Conservation (phyloP, 2,113 vertebrate species). For the Isurus oxyrinchus region DNA sequence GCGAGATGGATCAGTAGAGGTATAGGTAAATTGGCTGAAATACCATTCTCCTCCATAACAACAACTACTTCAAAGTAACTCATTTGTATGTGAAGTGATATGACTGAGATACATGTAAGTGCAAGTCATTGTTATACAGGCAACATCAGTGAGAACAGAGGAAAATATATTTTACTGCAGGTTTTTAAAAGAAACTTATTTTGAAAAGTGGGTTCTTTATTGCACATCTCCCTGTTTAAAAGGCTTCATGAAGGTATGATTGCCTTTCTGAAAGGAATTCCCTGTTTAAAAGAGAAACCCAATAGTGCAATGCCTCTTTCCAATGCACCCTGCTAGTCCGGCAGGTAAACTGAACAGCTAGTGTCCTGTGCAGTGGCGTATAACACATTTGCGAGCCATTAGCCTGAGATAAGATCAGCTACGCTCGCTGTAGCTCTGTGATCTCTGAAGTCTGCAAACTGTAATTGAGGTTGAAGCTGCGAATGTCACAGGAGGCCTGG, state of each 20-base stretch:
- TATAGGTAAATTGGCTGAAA: no score
- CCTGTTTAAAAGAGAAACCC: background rate
- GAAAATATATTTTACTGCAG: background rate
- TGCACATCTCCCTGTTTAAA: background rate
- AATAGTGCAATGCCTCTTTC: background rate
- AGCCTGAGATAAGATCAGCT: slow-evolving; percentile 32
- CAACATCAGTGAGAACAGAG: background rate
- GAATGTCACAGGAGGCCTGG: background rate
- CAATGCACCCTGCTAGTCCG: background rate
- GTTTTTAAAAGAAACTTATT: background rate
- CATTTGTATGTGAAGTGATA: background rate
- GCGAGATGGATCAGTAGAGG: background rate
- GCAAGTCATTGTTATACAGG: background rate
- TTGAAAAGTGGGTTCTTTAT: background rate
- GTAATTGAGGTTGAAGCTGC: background rate
- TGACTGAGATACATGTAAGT: background rate
- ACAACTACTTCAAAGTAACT: background rate
- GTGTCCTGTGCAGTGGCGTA: background rate
- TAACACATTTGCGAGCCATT: slow-evolving; percentile 25
- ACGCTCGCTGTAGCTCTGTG: background rate
- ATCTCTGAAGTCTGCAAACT: slow-evolving; percentile 5
- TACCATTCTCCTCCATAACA: background rate
- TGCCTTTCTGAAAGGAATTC: background rate
- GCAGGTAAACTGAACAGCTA: background rate
- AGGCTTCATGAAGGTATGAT: background rate